A percentile compares a stretch with the other conserved stretches of the same genome.
phyloP scores from a whole-genome alignment of 92 coral and sea anemone species.

The Galaxea fascicularis region DNA sequence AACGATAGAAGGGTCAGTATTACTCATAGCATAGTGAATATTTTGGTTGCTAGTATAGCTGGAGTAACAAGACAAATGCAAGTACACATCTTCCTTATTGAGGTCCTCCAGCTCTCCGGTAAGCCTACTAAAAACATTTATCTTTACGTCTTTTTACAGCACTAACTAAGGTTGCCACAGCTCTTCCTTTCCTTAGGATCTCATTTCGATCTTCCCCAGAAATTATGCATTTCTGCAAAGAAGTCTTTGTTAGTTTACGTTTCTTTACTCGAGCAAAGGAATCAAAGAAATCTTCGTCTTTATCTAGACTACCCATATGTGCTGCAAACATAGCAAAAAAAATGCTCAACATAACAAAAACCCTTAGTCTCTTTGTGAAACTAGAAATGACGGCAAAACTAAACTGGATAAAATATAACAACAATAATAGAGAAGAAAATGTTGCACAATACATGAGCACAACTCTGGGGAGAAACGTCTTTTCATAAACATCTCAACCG shows the following conservation, averaged over 20 bases:
- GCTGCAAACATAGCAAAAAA: neutral
- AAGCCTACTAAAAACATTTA: no score
- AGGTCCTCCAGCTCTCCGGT: no score
- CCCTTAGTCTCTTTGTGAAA: neutral
- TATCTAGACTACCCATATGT: neutral
- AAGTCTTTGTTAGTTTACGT: conserved; percentile 5
- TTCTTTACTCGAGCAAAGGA: neutral
- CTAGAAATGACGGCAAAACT: conserved; percentile 3
- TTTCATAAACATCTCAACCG: conserved; percentile 55
- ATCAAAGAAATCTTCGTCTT: conserved; percentile 4
- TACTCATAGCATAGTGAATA: no score
- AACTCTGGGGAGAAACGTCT: conserved; percentile 19
- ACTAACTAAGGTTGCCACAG: neutral
- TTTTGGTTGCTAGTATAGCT: no score
- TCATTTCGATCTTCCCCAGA: conserved; percentile 1
- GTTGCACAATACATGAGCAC: neutral
- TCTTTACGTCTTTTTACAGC: neutral
- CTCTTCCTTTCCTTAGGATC: neutral
- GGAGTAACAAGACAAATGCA: no score
- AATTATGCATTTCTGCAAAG: neutral
- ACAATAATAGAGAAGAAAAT: neutral
- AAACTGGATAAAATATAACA: conserved; percentile 4
- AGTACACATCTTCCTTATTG: no score
- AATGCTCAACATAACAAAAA: conserved; percentile 2
- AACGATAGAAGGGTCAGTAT: no score